Conservation (phyloP, 1,140 invertebrate species). For the Microplitis demolitor region DNA sequence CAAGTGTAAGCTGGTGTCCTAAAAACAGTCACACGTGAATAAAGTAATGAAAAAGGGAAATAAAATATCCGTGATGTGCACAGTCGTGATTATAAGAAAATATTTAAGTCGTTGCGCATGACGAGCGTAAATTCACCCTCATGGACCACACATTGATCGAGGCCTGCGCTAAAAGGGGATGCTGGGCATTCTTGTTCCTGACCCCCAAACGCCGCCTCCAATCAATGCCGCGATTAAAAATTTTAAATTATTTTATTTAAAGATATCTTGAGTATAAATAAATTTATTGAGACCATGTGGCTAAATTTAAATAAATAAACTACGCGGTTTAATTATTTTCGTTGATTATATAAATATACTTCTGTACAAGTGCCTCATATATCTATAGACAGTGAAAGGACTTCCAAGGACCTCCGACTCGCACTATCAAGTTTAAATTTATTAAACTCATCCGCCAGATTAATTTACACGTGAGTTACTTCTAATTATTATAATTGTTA, state of each 20-base stretch:
- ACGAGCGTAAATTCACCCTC: constrained; percentile 19
- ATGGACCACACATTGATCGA: constrained; percentile 47
- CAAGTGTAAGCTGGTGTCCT: not conserved
- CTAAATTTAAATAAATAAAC: constrained; percentile 32
- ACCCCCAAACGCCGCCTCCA: constrained; percentile 40
- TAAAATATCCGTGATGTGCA: not conserved
- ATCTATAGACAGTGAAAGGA: not conserved
- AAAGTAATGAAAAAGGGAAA: too few species aligned
- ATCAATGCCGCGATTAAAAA: constrained; percentile 47
- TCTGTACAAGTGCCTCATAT: not conserved
- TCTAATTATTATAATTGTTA: not conserved
- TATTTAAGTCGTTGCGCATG: constrained; percentile 7
- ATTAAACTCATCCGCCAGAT: not conserved
- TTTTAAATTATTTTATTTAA: constrained; percentile 34
- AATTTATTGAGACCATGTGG: constrained; percentile 36
- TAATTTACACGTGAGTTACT: constrained; percentile 1
- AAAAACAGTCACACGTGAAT: too few species aligned
- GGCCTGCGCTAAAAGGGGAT: constrained; percentile 41
- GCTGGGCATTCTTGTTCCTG: constrained; percentile 45
- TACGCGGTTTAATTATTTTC: constrained; percentile 11
- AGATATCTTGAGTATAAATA: constrained; percentile 33
- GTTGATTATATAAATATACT: constrained; percentile 15
- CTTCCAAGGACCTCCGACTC: not conserved
- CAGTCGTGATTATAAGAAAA: not conserved
- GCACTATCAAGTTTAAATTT: not conserved